A percentile compares a stretch with the other conserved stretches of the same genome.
Evolutionary conservation across 2,113 vertebrate species (phyloP).

Genomic region (Sturnus vulgaris): DNA sequence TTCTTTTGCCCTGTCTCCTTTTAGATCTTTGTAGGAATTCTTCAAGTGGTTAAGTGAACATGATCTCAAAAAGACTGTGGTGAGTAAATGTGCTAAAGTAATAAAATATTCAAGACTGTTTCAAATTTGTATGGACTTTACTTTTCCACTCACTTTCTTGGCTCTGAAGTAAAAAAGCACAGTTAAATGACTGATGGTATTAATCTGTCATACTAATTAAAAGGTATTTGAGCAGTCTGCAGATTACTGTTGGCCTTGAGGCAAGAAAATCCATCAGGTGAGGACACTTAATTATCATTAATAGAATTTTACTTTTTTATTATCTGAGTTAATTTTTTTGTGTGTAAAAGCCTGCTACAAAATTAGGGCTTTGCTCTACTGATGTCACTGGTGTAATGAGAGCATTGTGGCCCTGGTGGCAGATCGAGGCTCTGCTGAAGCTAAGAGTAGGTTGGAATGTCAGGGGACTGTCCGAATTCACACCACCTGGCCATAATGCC

Average conservation of each 20-base stretch:
- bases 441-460: not conserved
- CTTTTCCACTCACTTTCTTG: slow-evolving; percentile 43
- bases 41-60: not conserved
- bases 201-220: slow-evolving; percentile 17
- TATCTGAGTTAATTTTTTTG: not conserved
- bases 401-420: not conserved
- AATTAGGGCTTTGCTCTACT: not conserved
- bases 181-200: slow-evolving; percentile 27
- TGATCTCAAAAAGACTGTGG: not conserved
- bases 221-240: slow-evolving; percentile 7
- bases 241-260: not conserved
- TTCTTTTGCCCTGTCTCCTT: not conserved
- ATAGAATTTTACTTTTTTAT: not conserved
- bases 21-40: not conserved
- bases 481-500: not conserved
- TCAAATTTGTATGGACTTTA: slow-evolving; percentile 5
- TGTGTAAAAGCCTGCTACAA: not conserved
- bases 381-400: not conserved
- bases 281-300: not conserved
- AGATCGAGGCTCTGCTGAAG: not conserved
- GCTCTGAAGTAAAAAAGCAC: not conserved
- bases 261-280: not conserved
- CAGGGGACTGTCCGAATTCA: not conserved
- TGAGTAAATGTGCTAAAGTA: not conserved
- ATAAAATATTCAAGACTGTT: slow-evolving; percentile 18